Conservation (phyloP, 2,888 invertebrate genomes). For the Liopterus haemorrhoidalis region DNA sequence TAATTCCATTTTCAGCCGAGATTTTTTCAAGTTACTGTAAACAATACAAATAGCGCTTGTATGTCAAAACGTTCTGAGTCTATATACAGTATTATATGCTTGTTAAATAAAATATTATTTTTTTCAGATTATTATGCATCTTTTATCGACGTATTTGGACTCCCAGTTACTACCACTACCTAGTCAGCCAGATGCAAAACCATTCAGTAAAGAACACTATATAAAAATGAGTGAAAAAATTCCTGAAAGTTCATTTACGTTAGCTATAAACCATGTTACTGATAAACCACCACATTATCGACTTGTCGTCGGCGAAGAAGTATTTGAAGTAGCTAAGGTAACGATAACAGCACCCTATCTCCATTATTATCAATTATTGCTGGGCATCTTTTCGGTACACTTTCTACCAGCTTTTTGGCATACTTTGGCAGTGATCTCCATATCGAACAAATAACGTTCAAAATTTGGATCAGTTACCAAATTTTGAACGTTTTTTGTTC, state of each 20-base stretch:
- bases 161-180: conserved; percentile 65
- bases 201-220: conserved; percentile 54
- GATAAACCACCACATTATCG: conserved; percentile 67
- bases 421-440: too few relatives aligned
- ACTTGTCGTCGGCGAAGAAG: conserved; percentile 59
- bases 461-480: too few relatives aligned
- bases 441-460: too few relatives aligned
- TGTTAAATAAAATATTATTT: conserved; percentile 16
- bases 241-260: conserved; percentile 45
- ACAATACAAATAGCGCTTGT: background rate
- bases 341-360: too few relatives aligned
- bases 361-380: too few relatives aligned
- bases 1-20: too few relatives aligned
- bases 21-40: too few relatives aligned
- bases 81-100: conserved; percentile 7
- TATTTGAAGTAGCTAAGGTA: conserved; percentile 63
- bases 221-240: conserved; percentile 48
- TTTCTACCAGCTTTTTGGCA: too few relatives aligned
- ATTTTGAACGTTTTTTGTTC: too few relatives aligned
- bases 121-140: conserved; percentile 71
- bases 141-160: conserved; percentile 82
- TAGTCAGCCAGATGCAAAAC: conserved; percentile 58
- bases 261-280: conserved; percentile 58
- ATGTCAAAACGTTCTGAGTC: background rate
- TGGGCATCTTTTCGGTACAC: too few relatives aligned